phyloP scores from a whole-genome alignment of 2,888 invertebrate genomes.

The Eupithecia pulchellata region DNA sequence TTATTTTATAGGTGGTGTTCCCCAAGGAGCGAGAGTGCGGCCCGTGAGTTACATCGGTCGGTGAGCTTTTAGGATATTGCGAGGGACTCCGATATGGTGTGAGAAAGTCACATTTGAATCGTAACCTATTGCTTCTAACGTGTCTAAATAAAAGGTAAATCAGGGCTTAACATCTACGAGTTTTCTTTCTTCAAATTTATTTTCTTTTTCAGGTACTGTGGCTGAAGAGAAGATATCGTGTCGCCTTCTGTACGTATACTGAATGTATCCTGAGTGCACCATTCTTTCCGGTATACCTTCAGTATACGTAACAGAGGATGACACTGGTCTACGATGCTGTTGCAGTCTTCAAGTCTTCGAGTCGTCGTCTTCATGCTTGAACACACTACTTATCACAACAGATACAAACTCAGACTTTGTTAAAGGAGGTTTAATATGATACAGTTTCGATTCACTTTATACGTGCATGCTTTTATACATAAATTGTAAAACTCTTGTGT shows the following conservation, averaged over 20 bases:
- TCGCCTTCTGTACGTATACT: conserved; percentile 99
- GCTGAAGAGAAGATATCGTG: conserved; percentile 81
- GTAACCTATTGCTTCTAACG: conserved; percentile 50
- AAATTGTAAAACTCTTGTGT: neutral
- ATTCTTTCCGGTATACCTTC: conserved; percentile 99
- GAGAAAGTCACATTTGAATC: conserved; percentile 63
- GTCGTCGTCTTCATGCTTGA: conserved; percentile 43
- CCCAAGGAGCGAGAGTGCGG: conserved; percentile 65
- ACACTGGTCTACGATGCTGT: conserved; percentile 87
- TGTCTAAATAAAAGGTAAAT: conserved; percentile 26
- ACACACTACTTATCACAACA: neutral
- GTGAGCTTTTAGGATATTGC: conserved; percentile 79
- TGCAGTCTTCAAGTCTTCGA: conserved; percentile 49
- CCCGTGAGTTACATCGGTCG: conserved; percentile 61
- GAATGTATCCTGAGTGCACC: conserved; percentile 99
- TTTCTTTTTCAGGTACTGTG: conserved; percentile 53
- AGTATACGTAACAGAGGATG: conserved; percentile 99
- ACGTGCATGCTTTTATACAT: neutral
- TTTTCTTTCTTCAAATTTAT: conserved; percentile 35
- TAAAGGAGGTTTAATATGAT: neutral
- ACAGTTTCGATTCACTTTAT: neutral
- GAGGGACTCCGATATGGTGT: conserved; percentile 61
- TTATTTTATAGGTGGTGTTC: conserved; percentile 83
- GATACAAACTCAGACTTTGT: neutral
- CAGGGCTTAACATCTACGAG: conserved; percentile 18